phyloP scores from a whole-genome alignment of 1,140 invertebrate genomes.

The Meloidogyne exigua region DNA sequence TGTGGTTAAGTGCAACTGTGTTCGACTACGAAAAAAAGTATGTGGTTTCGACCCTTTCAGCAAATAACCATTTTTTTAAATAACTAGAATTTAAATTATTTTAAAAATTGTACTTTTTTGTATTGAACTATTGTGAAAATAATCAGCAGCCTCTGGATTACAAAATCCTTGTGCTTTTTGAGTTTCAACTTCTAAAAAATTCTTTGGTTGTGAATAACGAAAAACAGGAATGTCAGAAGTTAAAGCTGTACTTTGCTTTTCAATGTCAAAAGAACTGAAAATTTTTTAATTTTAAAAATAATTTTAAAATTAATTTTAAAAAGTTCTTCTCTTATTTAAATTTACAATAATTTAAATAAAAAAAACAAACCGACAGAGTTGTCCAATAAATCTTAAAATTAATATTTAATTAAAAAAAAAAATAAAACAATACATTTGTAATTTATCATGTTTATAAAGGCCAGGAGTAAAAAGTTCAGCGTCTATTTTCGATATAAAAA shows the following conservation, averaged over 20 bases:
- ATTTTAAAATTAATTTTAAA: background rate
- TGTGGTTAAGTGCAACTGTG: background rate
- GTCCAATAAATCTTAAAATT: slow-evolving; percentile 47
- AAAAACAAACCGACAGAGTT: slow-evolving; percentile 49
- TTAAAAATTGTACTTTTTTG: slow-evolving; percentile 39
- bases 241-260: slow-evolving; percentile 29
- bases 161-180: slow-evolving; percentile 54
- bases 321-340: slow-evolving; percentile 2
- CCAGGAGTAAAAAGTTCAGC: slow-evolving; percentile 57
- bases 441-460: slow-evolving; percentile 34
- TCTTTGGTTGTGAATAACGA: slow-evolving; percentile 40
- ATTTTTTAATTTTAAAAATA: too few species aligned
- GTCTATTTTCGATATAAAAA: slow-evolving; percentile 29
- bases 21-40: too few species aligned
- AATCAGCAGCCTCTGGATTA: slow-evolving; percentile 50
- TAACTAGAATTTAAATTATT: too few species aligned
- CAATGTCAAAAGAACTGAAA: slow-evolving; percentile 53
- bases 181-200: slow-evolving; percentile 42
- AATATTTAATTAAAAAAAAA: background rate
- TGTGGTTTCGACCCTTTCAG: too few species aligned
- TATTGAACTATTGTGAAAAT: slow-evolving; percentile 52
- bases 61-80: too few species aligned
- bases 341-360: slow-evolving; percentile 19
- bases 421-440: slow-evolving; percentile 19
- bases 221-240: slow-evolving; percentile 45